Percentiles rank a stretch among this genome's conserved stretches.
Conservation (phyloP, 2,113 vertebrate species). For the Rhabdornis inornatus region DNA sequence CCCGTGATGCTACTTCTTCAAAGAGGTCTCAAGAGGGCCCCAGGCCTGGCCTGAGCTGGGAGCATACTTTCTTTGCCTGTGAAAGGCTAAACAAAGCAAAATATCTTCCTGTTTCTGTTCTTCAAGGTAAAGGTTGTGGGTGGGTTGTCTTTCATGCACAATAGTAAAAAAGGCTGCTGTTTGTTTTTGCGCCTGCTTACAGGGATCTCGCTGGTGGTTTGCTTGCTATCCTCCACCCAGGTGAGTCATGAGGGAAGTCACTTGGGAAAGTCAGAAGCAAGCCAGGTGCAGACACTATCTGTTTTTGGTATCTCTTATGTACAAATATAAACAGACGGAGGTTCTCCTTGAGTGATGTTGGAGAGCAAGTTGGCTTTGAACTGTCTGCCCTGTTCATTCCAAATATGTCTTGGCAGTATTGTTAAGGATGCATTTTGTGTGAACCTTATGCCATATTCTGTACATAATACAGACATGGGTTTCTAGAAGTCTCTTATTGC, state of each 20-base stretch:
- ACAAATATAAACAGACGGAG: slow-evolving; percentile 32
- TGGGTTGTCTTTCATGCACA: background rate
- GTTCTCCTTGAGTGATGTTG: background rate
- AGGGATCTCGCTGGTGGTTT: background rate
- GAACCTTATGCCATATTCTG: background rate
- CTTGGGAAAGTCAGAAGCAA: slow-evolving; percentile 14
- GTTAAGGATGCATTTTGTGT: slow-evolving; percentile 2
- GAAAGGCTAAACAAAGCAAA: background rate
- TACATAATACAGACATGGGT: background rate
- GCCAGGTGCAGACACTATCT: slow-evolving; percentile 28
- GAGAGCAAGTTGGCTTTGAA: slow-evolving; percentile 25
- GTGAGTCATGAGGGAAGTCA: slow-evolving; percentile 17
- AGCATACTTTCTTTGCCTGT: background rate
- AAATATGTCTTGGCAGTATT: slow-evolving; percentile 18
- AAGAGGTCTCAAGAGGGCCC: background rate
- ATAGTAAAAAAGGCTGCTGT: background rate
- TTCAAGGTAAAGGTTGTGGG: background rate
- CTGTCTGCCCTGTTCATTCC: background rate
- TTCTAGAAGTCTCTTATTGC: background rate
- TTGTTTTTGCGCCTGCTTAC: background rate
- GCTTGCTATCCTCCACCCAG: background rate
- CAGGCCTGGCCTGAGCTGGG: background rate
- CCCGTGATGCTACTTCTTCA: background rate
- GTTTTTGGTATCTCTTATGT: background rate
- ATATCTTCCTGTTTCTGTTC: background rate